Evolutionary conservation across 2,113 vertebrate genomes (phyloP).

Genomic region (Myxocyprinus asiaticus): DNA sequence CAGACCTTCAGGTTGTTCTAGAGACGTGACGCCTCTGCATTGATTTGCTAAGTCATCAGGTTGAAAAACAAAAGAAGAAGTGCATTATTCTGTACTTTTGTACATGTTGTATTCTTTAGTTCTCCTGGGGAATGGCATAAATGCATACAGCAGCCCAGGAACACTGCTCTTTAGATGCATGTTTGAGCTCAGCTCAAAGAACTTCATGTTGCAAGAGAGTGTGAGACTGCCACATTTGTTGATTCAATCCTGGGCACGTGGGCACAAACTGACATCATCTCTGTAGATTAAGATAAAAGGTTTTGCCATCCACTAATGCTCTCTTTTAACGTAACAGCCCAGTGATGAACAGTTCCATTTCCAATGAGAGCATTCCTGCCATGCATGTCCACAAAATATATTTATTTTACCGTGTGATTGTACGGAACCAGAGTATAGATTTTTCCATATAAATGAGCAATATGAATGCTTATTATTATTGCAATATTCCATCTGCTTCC

Average conservation of each 20-base stretch:
- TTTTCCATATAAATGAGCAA: conserved; percentile 48
- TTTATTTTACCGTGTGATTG: conserved; percentile 32
- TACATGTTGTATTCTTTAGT: neutral
- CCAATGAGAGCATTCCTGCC: conserved; percentile 7
- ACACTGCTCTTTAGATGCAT: too few species aligned
- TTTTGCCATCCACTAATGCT: conserved; percentile 16
- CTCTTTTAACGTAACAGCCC: neutral
- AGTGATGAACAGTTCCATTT: conserved; percentile 36
- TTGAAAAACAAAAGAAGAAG: neutral
- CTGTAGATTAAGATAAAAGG: conserved; percentile 33
- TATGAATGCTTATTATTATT: conserved; percentile 54
- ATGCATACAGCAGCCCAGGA: neutral
- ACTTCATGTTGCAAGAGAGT: neutral
- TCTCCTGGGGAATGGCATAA: neutral
- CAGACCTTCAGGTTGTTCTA: neutral
- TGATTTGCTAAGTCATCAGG: conserved; percentile 16
- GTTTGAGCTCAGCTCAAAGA: too few species aligned
- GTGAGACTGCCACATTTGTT: neutral
- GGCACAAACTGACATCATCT: conserved; percentile 17
- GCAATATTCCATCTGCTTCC: conserved; percentile 32
- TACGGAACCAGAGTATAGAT: conserved; percentile 38
- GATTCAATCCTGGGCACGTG: neutral
- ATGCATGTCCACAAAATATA: conserved; percentile 32
- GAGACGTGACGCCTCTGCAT: neutral
- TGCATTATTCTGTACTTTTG: neutral